These are phyloP conservation scores for Drosophila hydei DNA, from an alignment of 1,140 invertebrate species.

Conservation along the genomic window DNA sequence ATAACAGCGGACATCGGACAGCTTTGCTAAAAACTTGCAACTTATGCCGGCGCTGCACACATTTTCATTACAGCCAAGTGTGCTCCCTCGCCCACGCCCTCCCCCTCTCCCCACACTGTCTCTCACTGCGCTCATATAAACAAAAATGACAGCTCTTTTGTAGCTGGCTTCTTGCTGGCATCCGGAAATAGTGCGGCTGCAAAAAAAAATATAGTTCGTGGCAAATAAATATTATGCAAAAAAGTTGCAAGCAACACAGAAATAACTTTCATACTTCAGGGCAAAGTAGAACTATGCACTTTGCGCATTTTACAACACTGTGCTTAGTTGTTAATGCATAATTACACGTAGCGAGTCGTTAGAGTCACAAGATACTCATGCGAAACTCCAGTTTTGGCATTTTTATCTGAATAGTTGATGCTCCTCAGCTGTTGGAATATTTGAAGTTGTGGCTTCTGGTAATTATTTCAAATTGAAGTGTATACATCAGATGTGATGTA, in stretches of 20 bases:
- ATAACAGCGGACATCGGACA: slow-evolving; percentile 26
- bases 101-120: background rate
- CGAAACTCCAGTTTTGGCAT: too few relatives aligned
- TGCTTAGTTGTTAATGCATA: background rate
- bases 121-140: background rate
- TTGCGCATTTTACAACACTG: background rate
- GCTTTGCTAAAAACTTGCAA: slow-evolving; percentile 60
- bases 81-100: background rate
- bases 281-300: background rate
- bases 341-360: too few relatives aligned
- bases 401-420: too few relatives aligned
- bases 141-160: slow-evolving; percentile 42
- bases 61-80: slow-evolving; percentile 68
- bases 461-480: too few relatives aligned
- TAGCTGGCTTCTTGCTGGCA: slow-evolving; percentile 22
- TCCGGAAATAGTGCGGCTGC: slow-evolving; percentile 55
- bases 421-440: too few relatives aligned
- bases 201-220: too few relatives aligned
- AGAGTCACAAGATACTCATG: too few relatives aligned
- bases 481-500: too few relatives aligned
- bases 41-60: slow-evolving; percentile 68
- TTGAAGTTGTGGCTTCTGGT: too few relatives aligned
- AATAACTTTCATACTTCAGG: too few relatives aligned
- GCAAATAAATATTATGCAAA: background rate
- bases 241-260: background rate